Percentiles rank a stretch among this genome's conserved stretches.
These are phyloP conservation scores for Struthidea cinerea DNA, from an alignment of 2,113 vertebrate genomes.

Conservation along the genomic window DNA sequence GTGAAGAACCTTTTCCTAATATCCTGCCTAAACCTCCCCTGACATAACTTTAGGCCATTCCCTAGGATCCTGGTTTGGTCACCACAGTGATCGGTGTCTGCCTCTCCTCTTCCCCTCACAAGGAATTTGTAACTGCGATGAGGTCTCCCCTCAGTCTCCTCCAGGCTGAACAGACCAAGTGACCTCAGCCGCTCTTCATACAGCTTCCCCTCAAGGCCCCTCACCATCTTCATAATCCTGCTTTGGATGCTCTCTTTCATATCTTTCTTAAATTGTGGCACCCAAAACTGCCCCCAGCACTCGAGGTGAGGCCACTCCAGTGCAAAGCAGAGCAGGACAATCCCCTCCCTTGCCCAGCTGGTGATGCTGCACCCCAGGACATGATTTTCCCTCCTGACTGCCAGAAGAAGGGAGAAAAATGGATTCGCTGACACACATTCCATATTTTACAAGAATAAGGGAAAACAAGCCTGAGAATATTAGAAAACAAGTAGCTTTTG, in stretches of 20 bases:
- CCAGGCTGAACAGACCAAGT: background rate
- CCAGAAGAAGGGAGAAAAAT: background rate
- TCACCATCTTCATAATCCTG: background rate
- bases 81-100: background rate
- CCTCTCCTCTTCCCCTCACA: fast-evolving
- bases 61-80: fast-evolving
- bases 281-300: fast-evolving
- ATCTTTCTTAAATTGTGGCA: fast-evolving
- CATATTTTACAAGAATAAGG: background rate
- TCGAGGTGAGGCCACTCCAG: fast-evolving
- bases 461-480: background rate
- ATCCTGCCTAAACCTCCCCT: background rate
- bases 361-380: background rate
- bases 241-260: background rate
- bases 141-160: fast-evolving
- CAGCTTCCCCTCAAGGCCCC: fast-evolving
- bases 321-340: background rate
- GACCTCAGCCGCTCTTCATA: fast-evolving
- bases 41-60: background rate
- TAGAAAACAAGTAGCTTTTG: background rate
- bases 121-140: fast-evolving
- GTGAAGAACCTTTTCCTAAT: background rate
- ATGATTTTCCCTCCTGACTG: background rate
- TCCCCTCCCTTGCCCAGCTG: background rate
- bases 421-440: background rate